Base-by-base conservation (phyloP, 30 jellyfish, hydroid and myxozoan species). In the Aurelia aurita complex sp. Pacific region DNA sequence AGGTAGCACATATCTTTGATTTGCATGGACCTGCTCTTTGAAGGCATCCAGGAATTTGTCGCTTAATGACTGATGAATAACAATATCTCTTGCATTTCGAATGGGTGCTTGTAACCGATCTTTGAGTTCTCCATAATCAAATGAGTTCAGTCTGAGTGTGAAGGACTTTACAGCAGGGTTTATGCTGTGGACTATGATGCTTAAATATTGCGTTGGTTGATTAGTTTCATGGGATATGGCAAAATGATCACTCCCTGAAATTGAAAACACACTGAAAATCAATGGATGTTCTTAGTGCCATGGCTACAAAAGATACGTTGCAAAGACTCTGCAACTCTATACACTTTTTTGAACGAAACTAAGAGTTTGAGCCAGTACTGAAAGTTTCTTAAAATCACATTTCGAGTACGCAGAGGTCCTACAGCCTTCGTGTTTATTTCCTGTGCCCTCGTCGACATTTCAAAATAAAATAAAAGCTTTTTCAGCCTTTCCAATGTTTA, bases 21-120 rank as follows among this genome's bases (percentile, higher is more conserved):
- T 94, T 16, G 54, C 42, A 46, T 65, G 59, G n/a, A 89, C 96
- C 64, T 88, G 97, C 70, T 74, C 86, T 70, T 70, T 88, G 77
- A 94, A 94, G 11, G 96, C 99, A 52, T 82, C 97, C 10, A 94
- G 63, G 79, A 94, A 88, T 50, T 77, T 89, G 34, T 94, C 99
- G 68, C 99, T 94, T 17, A 94, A 74, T 53, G 99, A 89, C 57
- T 94, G 97, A 36, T 89, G 97, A 15, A 94, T 89, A 69, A 94
- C 97, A 33, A 94, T 76, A 36, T 89, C 74, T 62, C 99, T 88
- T 50, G 97, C 97, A 83, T 88, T 88, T 79, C 96, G 64, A 23
- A 94, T 53, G 32, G 99, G 99, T 12, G 99, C 97, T 54, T 83
- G 88, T 15, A 94, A 81, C 19, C 94, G 76, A 53, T 89, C 99